These are phyloP conservation scores for Picus viridis DNA, from an alignment of 2,797 vertebrate species.

Conservation along the genomic window DNA sequence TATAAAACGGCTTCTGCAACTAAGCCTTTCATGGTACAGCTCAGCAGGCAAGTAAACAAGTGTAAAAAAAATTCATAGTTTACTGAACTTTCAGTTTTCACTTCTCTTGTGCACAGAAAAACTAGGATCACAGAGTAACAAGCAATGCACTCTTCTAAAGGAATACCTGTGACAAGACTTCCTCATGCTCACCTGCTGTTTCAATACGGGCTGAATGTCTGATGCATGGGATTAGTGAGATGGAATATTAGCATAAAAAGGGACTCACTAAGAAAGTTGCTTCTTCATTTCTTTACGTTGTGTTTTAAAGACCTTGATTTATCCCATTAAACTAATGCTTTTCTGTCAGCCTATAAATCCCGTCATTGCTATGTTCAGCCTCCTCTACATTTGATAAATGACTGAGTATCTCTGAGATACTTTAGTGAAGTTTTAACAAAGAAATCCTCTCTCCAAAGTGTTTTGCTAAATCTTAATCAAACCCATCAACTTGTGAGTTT, in stretches of 20 bases:
- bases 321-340: neutral
- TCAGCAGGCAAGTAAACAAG: constrained; percentile 48
- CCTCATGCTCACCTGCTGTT: neutral
- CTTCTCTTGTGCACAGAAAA: neutral
- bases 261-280: neutral
- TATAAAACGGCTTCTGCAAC: constrained; percentile 27
- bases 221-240: neutral
- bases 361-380: neutral
- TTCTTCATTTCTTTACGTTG: neutral
- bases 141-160: neutral
- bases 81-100: neutral
- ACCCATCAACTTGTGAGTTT: neutral
- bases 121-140: neutral
- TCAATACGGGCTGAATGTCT: rapidly evolving
- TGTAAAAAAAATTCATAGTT: neutral
- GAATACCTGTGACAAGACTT: neutral
- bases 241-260: neutral
- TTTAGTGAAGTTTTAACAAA: neutral
- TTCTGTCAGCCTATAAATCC: neutral
- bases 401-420: neutral
- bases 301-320: neutral
- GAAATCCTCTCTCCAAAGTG: neutral
- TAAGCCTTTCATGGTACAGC: constrained; percentile 48
- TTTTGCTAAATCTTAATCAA: neutral
- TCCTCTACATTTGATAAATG: neutral